Evolutionary conservation across 2,888 invertebrate genomes (phyloP).

Genomic region (Calameuta pallipes): DNA sequence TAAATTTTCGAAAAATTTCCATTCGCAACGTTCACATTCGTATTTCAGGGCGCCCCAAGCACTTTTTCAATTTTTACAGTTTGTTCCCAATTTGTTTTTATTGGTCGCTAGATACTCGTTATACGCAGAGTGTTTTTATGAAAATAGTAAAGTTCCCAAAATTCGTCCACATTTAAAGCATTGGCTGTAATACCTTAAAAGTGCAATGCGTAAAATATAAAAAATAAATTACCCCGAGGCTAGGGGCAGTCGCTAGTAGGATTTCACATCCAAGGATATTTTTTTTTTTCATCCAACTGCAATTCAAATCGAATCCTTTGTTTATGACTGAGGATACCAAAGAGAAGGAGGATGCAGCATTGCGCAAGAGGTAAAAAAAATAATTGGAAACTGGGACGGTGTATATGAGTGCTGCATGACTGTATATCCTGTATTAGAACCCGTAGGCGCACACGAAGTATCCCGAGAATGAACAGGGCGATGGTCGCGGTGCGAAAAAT

Average conservation of each 20-base stretch:
- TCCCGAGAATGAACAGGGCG: not conserved
- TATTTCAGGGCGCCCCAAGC: not conserved
- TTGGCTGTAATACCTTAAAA: not conserved
- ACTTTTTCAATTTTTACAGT: not conserved
- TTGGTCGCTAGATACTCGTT: not conserved
- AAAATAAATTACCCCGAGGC: not conserved
- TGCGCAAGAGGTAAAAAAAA: conserved; percentile 22
- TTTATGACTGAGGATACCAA: not conserved
- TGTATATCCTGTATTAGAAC: not conserved
- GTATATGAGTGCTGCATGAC: conserved; percentile 17
- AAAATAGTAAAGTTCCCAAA: too few species aligned
- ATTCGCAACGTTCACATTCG: not conserved
- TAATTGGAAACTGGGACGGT: not conserved
- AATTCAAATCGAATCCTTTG: conserved; percentile 23
- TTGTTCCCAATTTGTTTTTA: not conserved
- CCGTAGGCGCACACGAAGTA: not conserved
- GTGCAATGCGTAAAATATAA: not conserved
- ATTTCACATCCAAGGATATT: not conserved
- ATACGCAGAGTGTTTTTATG: not conserved
- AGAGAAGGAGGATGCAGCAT: conserved; percentile 14
- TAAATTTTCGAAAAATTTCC: not conserved
- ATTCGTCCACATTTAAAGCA: too few species aligned
- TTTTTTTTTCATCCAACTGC: conserved; percentile 11
- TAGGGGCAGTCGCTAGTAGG: not conserved
- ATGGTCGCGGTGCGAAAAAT: not conserved